Conservation (phyloP, 2,113 vertebrate genomes). For the Tylochromis polylepis region DNA sequence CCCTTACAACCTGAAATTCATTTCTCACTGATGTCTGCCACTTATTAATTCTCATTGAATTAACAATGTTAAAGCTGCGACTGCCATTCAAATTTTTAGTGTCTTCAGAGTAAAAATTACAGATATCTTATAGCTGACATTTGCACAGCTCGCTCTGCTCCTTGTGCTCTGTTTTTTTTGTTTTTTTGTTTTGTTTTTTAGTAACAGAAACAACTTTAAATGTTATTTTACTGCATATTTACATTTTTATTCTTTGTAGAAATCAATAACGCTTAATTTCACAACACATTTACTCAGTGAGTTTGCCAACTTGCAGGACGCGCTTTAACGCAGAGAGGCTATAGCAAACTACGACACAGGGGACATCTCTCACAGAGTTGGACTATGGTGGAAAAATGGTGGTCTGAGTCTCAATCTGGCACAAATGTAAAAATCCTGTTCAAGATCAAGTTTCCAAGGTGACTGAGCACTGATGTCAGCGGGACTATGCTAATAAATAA, state of each 20-base stretch:
- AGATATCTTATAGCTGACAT: neutral
- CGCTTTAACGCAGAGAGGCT: neutral
- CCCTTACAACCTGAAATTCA: neutral
- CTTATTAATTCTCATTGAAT: neutral
- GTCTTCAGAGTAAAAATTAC: neutral
- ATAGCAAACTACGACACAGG: neutral
- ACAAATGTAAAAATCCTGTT: neutral
- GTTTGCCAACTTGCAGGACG: neutral
- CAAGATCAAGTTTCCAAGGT: neutral
- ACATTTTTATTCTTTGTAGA: neutral
- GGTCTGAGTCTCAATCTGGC: neutral
- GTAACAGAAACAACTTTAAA: neutral
- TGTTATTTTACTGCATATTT: neutral
- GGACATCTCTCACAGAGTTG: neutral
- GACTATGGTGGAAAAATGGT: neutral
- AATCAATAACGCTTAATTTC: neutral
- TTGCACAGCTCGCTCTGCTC: neutral
- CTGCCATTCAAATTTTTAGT: neutral
- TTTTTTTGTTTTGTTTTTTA: too few relatives aligned
- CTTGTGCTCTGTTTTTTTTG: fast-evolving
- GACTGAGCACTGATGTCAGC: neutral
- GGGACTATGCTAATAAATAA: neutral
- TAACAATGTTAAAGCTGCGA: neutral
- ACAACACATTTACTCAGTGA: neutral
- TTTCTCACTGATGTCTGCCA: neutral